Evolutionary conservation across 1,140 invertebrate genomes (phyloP).

Genomic region (Microplitis mediator): DNA sequence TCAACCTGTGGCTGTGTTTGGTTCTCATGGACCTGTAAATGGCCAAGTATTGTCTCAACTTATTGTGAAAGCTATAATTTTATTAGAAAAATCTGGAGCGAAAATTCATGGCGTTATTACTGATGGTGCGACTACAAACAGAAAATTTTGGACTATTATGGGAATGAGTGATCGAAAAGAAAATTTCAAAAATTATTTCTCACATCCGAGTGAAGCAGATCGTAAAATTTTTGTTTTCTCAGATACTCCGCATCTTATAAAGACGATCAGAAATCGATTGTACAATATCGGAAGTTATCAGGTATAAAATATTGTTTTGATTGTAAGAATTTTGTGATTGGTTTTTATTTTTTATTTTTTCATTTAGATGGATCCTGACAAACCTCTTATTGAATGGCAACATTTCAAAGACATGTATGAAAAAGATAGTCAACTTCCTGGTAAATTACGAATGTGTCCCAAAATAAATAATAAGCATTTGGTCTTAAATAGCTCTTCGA

Average conservation of each 20-base stretch:
- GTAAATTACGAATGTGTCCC: constrained; percentile 15
- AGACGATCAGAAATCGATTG: constrained; percentile 25
- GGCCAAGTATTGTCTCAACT: constrained; percentile 22
- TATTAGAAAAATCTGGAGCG: too few species aligned
- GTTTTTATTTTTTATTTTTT: background rate
- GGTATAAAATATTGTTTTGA: constrained; percentile 33
- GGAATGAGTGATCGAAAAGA: constrained; percentile 7
- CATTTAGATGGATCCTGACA: too few species aligned
- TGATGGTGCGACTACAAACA: constrained; percentile 10
- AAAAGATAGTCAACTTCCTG: background rate
- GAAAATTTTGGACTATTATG: constrained; percentile 16
- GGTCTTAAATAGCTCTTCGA: constrained; percentile 15
- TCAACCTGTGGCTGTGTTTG: constrained; percentile 24
- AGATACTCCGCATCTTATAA: too few species aligned
- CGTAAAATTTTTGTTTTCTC: constrained; percentile 24
- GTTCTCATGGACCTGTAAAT: constrained; percentile 14
- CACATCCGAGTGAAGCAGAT: constrained; percentile 12
- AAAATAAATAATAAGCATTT: constrained; percentile 21
- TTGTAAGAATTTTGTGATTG: background rate
- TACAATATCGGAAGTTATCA: constrained; percentile 5
- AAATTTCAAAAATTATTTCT: constrained; percentile 7
- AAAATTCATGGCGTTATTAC: constrained; percentile 19
- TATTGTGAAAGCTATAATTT: constrained; percentile 21
- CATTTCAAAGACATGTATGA: background rate
- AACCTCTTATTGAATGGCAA: too few species aligned